phyloP scores from a whole-genome alignment of 1,140 invertebrate species.

The Anadara kagoshimensis region DNA sequence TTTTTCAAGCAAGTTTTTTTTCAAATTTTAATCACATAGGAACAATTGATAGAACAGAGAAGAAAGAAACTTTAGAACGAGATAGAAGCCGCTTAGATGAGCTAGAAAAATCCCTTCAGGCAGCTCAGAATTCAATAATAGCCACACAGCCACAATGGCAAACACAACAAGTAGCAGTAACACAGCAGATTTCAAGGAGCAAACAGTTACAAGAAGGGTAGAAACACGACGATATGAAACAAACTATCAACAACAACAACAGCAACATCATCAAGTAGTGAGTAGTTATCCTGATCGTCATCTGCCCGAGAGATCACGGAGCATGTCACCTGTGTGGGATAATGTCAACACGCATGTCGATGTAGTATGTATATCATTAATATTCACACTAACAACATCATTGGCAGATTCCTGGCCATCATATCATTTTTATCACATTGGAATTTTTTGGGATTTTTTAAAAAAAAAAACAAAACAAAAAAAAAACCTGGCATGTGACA shows the following conservation, averaged over 20 bases:
- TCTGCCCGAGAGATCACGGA: conserved; percentile 40
- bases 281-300: conserved; percentile 38
- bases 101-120: conserved; percentile 61
- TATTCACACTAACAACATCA: too few species aligned
- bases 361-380: too few species aligned
- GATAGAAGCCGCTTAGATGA: conserved; percentile 57
- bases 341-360: conserved; percentile 46
- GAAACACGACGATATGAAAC: conserved; percentile 44
- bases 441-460: too few species aligned
- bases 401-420: too few species aligned
- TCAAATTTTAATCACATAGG: not conserved
- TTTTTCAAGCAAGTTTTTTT: too few species aligned
- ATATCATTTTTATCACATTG: too few species aligned
- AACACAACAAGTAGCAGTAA: conserved; percentile 40
- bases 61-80: conserved; percentile 21
- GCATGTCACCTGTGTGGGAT: conserved; percentile 63
- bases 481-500: too few species aligned
- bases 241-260: conserved; percentile 48
- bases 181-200: conserved; percentile 13
- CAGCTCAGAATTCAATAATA: conserved; percentile 58
- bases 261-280: conserved; percentile 48
- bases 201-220: conserved; percentile 6
- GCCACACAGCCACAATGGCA: conserved; percentile 47
- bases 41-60: conserved; percentile 32
- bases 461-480: too few species aligned